A percentile compares a stretch with the other conserved stretches of the same genome.
Conservation (phyloP, 2,888 invertebrate genomes). For the Drosophila lacicola region DNA sequence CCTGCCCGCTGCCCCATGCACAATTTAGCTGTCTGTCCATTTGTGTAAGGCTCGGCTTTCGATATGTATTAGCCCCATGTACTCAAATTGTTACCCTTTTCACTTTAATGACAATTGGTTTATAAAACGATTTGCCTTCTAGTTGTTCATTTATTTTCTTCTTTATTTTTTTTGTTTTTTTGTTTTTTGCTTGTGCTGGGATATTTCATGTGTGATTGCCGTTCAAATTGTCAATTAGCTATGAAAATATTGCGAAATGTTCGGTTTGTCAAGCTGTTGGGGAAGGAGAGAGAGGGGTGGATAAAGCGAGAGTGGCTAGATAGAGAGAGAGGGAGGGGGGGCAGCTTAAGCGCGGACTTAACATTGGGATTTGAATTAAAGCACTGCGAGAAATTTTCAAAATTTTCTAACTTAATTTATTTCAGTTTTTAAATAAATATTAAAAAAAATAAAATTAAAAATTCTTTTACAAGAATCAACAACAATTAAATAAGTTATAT, state of each 20-base stretch:
- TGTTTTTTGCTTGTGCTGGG: constrained; percentile 1
- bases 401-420: background rate
- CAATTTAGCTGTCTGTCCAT: constrained; percentile 31
- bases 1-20: background rate
- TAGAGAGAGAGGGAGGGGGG: background rate
- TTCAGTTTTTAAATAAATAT: background rate
- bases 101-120: constrained; percentile 54
- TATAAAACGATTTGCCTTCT: constrained; percentile 47
- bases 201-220: constrained; percentile 38
- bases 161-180: constrained; percentile 4
- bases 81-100: constrained; percentile 57
- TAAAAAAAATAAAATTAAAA: too few relatives aligned
- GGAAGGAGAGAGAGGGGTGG: background rate
- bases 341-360: too few relatives aligned
- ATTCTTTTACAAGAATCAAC: background rate
- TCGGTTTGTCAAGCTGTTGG: constrained; percentile 6
- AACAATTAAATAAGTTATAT: background rate
- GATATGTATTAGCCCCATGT: constrained; percentile 17
- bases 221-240: constrained; percentile 74
- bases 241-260: constrained; percentile 65
- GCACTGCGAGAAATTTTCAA: constrained; percentile 17
- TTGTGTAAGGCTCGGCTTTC: constrained; percentile 11
- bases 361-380: background rate
- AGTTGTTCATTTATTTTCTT: constrained; percentile 34
- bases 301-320: background rate